A percentile compares a stretch with the other conserved stretches of the same genome.
phyloP scores from a whole-genome alignment of 2,888 invertebrate species.

The Tridacna crocea region DNA sequence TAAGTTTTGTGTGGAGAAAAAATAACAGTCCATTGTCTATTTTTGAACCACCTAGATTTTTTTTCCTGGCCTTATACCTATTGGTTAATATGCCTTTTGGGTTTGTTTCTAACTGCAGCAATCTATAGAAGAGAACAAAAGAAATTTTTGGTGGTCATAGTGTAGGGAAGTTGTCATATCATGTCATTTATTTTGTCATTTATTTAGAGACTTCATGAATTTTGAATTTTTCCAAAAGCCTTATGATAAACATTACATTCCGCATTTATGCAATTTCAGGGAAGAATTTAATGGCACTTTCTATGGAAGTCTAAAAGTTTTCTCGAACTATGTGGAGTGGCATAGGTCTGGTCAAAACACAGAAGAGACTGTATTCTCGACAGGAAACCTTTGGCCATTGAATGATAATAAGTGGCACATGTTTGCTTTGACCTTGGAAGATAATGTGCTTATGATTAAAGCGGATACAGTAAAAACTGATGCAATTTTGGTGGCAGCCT shows the following conservation, averaged over 20 bases:
- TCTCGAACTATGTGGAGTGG: background rate
- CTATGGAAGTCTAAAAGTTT: background rate
- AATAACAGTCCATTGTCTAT: too few species aligned
- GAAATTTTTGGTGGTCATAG: too few species aligned
- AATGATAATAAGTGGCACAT: slow-evolving; percentile 20
- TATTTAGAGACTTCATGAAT: too few species aligned
- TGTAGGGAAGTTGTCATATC: too few species aligned
- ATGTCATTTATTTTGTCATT: too few species aligned
- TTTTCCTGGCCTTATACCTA: too few species aligned
- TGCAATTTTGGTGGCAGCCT: background rate
- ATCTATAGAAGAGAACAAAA: too few species aligned
- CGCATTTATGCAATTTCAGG: background rate
- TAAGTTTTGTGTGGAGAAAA: too few species aligned
- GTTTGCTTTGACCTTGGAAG: slow-evolving; percentile 19
- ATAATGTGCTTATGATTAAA: background rate
- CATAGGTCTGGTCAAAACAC: background rate
- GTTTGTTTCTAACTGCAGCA: too few species aligned
- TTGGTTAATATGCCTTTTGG: too few species aligned
- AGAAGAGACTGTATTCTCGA: background rate
- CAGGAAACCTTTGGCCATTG: background rate
- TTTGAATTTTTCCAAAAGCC: too few species aligned
- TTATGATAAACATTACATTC: background rate
- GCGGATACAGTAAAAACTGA: background rate
- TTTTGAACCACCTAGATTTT: too few species aligned
- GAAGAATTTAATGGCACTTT: background rate